Conservation (phyloP, 2,113 vertebrate genomes). For the cat (Felis catus) region F.catus_Fca126_mat1.0 CM031417.1:44899501-44900000, state of each 20-base stretch:
- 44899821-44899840: not conserved
- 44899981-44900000: not conserved
- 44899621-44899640: not conserved
- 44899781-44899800: not conserved
- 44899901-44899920: not conserved
- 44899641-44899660: not conserved
- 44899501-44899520: not conserved
- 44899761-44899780: not conserved
- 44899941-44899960: not conserved
- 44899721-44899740: not conserved
- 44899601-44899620: not conserved
- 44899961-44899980: not conserved
- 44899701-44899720: accelerated
- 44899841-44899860: not conserved
- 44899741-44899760: not conserved
- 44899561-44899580: not conserved
- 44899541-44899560: not conserved
- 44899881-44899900: not conserved
- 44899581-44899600: not conserved
- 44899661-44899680: not conserved
- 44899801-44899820: not conserved
- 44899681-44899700: not conserved
- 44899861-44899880: not conserved
- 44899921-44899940: not conserved
- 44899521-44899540: not conserved